Percentiles rank a stretch among this genome's conserved stretches.
These are phyloP conservation scores for Trachymyrmex septentrionalis DNA, from an alignment of 1,140 invertebrate genomes.

Conservation along the genomic window DNA sequence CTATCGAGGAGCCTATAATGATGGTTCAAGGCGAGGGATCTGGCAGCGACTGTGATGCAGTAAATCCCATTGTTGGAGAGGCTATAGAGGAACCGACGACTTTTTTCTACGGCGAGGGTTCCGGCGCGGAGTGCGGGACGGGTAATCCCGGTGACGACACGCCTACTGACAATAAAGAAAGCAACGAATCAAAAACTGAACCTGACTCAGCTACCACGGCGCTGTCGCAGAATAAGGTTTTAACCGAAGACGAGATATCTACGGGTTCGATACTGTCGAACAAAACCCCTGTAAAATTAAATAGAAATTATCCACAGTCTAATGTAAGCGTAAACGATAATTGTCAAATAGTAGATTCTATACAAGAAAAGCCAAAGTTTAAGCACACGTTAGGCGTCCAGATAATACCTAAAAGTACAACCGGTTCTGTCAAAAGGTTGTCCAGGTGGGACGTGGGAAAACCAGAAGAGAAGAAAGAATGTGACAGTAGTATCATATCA, in stretches of 20 bases:
- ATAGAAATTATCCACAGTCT: conserved; percentile 73
- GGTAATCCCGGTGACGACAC: conserved; percentile 88
- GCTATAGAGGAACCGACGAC: conserved; percentile 91
- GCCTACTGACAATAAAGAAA: conserved; percentile 79
- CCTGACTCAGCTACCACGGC: conserved; percentile 70
- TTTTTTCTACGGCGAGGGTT: conserved; percentile 91
- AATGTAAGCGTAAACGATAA: conserved; percentile 76
- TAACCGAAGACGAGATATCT: conserved; percentile 82
- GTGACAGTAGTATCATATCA: conserved; percentile 80
- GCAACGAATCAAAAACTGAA: conserved; percentile 81
- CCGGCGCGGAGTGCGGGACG: conserved; percentile 90
- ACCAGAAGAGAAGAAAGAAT: conserved; percentile 78
- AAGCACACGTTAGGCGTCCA: conserved; percentile 85
- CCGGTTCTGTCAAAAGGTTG: conserved; percentile 80
- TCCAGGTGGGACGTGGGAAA: conserved; percentile 87
- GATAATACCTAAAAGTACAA: conserved; percentile 79
- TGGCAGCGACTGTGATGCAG: conserved; percentile 90
- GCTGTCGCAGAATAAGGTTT: conserved; percentile 78
- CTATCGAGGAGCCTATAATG: conserved; percentile 92
- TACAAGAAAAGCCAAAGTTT: conserved; percentile 80
- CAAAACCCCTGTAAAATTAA: conserved; percentile 72
- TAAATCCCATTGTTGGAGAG: conserved; percentile 87
- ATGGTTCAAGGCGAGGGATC: conserved; percentile 91
- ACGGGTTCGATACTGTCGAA: conserved; percentile 59
- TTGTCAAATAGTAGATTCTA: conserved; percentile 72